Evolutionary conservation across 2,113 vertebrate species (phyloP), one percentile per base, ranked within the genome.

Genomic region (Marmota monax): DNA sequence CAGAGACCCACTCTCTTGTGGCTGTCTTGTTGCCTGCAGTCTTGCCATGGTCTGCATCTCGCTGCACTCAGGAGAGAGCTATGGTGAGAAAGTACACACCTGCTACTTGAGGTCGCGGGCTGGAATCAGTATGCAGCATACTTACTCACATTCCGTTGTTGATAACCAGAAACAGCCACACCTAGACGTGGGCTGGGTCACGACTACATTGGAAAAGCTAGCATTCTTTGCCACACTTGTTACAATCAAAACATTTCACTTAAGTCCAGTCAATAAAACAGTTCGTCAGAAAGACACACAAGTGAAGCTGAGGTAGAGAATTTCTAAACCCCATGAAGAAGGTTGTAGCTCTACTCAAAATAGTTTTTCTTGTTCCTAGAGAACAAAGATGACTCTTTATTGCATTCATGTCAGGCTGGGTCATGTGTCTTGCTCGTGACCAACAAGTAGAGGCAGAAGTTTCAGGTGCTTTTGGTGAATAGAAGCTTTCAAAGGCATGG

Each of bases 21-120:
- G 7, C 1, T 3, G 3, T 13, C 4, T 29, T 0, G 1, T n/a
- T 45, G 27, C 22, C 2, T 37, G 1, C 0, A 16, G 79, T 7
- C 5, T 37, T 45, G 22, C 45, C 3, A 13, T 0, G 18, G 1
- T n/a, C 56, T 45, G n/a, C 23, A 14, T n/a, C 25, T 65, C 58
- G 5, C 67, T 72, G 20, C 0, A 0, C 2, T 67, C 29, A 12
- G 22, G 4, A 48, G 1, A 51, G 42, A 29, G 32, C 16, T 17
- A 23, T 22, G 4, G 2, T 16, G 18, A 70, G n/a, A 56, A 74
- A 78, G 42, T 2, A 34, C 6, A 61, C 1, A 58, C 14, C 42
- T 76, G 48, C 7, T 63, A 23, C 42, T 90, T 61, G 42, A 73
- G 77, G 48, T 56, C 42, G 25, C 2, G 2, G 16, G 48, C 53